phyloP scores from a whole-genome alignment of 2,113 vertebrate species.

The Ochotona princeps region DNA sequence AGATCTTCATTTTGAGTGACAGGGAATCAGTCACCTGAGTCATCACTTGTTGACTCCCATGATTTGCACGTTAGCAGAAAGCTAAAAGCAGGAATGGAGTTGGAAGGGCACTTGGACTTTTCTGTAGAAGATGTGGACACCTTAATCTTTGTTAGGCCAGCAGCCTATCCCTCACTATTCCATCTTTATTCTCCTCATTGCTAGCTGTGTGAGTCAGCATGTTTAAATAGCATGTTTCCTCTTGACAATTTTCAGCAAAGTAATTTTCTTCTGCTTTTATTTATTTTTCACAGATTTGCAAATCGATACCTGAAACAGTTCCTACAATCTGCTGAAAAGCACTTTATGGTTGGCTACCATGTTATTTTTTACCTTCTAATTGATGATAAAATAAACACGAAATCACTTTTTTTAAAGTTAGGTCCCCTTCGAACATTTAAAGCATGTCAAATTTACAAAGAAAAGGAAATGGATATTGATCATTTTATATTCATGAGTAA shows the following conservation, averaged over 20 bases:
- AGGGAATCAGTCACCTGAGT: no score
- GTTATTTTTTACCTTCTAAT: conserved; percentile 79
- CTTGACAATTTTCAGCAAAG: conserved; percentile 6
- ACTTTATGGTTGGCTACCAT: conserved; percentile 79
- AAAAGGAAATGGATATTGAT: neutral
- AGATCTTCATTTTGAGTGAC: no score
- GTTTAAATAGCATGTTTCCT: neutral
- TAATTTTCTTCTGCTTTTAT: neutral
- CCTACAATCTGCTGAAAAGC: conserved; percentile 75
- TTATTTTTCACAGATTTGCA: conserved; percentile 49
- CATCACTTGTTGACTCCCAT: no score
- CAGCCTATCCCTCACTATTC: no score
- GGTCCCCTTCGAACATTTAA: conserved; percentile 57
- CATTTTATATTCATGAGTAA: conserved; percentile 63
- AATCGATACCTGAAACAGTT: conserved; percentile 65
- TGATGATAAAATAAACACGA: conserved; percentile 10
- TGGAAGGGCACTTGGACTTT: no score
- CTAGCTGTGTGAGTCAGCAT: neutral
- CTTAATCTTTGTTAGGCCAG: no score
- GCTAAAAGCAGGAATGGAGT: no score
- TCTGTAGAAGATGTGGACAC: no score
- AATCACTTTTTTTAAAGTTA: conserved; percentile 48
- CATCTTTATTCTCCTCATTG: neutral
- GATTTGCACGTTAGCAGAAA: no score
- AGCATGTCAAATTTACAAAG: neutral